Evolutionary conservation across 2,888 invertebrate species (phyloP).

Genomic region (Ditula angustiorana): DNA sequence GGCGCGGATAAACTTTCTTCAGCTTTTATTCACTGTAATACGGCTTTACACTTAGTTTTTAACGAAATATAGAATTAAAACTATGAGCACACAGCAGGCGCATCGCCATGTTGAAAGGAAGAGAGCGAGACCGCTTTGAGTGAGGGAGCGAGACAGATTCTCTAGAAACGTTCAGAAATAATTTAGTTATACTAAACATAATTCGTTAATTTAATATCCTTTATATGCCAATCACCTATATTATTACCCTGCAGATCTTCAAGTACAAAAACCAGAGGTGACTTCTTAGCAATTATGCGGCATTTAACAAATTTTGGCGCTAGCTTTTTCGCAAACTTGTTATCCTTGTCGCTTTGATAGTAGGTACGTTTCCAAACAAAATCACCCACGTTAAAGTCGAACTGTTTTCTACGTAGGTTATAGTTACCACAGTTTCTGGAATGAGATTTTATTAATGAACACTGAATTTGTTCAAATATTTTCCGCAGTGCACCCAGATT

Average conservation of each 20-base stretch:
- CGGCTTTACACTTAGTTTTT: too few species aligned
- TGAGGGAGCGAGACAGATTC: too few species aligned
- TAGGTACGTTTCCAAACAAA: neutral
- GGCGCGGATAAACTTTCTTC: too few species aligned
- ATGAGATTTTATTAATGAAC: neutral
- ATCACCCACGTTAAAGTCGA: neutral
- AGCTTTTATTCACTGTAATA: too few species aligned
- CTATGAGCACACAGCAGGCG: too few species aligned
- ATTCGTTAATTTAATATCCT: too few species aligned
- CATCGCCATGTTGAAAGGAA: too few species aligned
- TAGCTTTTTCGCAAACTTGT: constrained; percentile 11
- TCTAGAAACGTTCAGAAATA: too few species aligned
- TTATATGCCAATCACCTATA: too few species aligned
- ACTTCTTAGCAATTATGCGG: constrained; percentile 6
- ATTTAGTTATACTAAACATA: too few species aligned
- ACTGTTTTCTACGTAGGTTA: neutral
- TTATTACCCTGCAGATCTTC: constrained; percentile 13
- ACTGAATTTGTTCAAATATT: constrained; percentile 12
- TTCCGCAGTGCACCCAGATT: constrained; percentile 13
- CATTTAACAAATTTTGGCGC: constrained; percentile 26
- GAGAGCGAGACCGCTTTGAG: too few species aligned
- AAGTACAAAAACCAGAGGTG: constrained; percentile 9
- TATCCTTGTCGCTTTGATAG: constrained; percentile 9
- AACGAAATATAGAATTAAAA: too few species aligned
- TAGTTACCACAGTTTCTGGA: neutral